phyloP scores from a whole-genome alignment of 2,888 invertebrate species.

The Pocota personata region DNA sequence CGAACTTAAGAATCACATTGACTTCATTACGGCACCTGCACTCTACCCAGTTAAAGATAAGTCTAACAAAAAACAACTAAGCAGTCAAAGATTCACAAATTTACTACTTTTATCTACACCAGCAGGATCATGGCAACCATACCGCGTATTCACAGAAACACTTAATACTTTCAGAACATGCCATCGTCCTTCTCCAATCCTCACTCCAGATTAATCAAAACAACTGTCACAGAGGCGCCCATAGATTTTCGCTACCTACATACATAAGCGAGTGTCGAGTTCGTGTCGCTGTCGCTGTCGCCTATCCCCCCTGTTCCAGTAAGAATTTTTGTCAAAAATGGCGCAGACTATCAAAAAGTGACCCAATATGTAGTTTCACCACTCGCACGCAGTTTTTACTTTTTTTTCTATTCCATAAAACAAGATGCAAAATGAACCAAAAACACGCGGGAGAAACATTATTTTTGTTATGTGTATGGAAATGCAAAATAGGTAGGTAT shows the following conservation, averaged over 20 bases:
- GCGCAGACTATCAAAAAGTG: constrained; percentile 35
- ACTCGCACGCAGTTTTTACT: not conserved
- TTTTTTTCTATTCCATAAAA: not conserved
- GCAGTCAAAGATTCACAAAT: too few species aligned
- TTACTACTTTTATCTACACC: too few species aligned
- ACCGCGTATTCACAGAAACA: too few species aligned
- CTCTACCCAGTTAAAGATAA: too few species aligned
- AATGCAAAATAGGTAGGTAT: constrained; percentile 37
- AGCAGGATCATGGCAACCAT: too few species aligned
- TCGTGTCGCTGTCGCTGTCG: not conserved
- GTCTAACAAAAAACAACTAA: too few species aligned
- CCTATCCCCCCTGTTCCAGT: not conserved
- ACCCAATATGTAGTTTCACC: not conserved
- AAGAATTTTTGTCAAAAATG: constrained; percentile 22
- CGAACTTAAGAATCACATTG: too few species aligned
- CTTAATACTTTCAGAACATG: too few species aligned
- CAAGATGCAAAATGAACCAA: constrained; percentile 51
- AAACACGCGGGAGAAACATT: constrained; percentile 57
- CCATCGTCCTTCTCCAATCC: too few species aligned
- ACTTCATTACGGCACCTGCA: too few species aligned
- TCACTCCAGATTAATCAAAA: not conserved
- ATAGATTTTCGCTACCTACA: too few species aligned
- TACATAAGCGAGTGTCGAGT: not conserved
- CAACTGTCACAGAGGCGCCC: not conserved
- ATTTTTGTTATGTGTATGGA: constrained; percentile 54